Evolutionary conservation across 1,140 invertebrate species (phyloP).

Genomic region (Drosophila obscura): DNA sequence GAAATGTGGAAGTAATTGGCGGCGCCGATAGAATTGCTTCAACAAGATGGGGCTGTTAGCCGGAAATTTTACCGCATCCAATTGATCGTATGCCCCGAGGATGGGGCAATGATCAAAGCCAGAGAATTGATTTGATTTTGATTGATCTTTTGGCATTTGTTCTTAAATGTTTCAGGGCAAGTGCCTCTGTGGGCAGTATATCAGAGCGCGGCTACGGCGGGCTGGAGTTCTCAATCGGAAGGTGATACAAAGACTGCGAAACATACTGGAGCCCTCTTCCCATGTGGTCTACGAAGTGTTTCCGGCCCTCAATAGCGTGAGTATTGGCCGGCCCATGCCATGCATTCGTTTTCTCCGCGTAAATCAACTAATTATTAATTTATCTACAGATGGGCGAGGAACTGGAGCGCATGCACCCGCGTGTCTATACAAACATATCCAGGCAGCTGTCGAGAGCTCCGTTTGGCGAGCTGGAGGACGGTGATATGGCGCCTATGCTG

Average conservation of each 20-base stretch:
- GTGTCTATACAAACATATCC: conserved; percentile 86
- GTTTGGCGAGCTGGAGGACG: conserved; percentile 85
- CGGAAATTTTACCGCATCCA: conserved; percentile 46
- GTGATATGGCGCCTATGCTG: conserved; percentile 86
- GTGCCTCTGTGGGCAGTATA: conserved; percentile 81
- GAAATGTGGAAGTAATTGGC: too few relatives aligned
- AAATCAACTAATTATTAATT: neutral
- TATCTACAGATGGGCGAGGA: conserved; percentile 78
- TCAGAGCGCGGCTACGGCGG: conserved; percentile 73
- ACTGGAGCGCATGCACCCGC: conserved; percentile 88
- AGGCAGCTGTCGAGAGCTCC: conserved; percentile 85
- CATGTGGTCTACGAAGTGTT: conserved; percentile 81
- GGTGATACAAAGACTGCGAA: conserved; percentile 75
- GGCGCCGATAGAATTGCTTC: conserved; percentile 2
- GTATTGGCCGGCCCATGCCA: conserved; percentile 12
- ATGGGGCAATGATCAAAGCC: conserved; percentile 48
- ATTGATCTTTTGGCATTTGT: conserved; percentile 48
- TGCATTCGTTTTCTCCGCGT: too few relatives aligned
- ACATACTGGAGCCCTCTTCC: conserved; percentile 77
- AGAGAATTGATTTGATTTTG: conserved; percentile 41
- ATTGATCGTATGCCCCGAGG: conserved; percentile 31
- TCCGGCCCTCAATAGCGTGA: conserved; percentile 79
- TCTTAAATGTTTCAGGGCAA: conserved; percentile 66
- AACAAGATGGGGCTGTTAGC: conserved; percentile 9
- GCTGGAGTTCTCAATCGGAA: conserved; percentile 82